Evolutionary conservation across 1,140 invertebrate species (phyloP), one percentile per base, ranked within the genome.

Genomic region (Trypoxylus dichotomus): DNA sequence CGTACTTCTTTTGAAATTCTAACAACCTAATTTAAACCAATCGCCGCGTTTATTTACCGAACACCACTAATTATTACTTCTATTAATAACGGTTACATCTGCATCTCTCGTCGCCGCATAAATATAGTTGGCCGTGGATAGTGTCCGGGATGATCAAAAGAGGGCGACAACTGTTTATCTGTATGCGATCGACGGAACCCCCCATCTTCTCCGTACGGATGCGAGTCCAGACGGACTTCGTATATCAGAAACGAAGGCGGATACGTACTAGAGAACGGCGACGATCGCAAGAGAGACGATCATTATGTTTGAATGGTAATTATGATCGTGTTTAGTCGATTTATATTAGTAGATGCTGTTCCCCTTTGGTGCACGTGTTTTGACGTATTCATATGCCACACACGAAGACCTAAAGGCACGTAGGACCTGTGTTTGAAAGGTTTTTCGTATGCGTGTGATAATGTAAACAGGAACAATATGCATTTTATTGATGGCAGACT

Each of bases 181-280:
- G 47, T 73, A 63, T 27, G 73, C 77, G 74, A 32, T 74, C 72
- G 42, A 47, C 74, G 24, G 74, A 27, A 68, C 72, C 41, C 47
- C 27, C 60, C 60, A 37, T 7, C n/a, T n/a, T n/a, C n/a, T n/a
- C n/a, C n/a, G n/a, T n/a, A n/a, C n/a, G n/a, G n/a, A n/a, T n/a
- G n/a, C 43, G 13, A 37, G 63, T 43, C 37, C 74, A 29, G 60
- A 54, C 47, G 47, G 47, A 37, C 32, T 54, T 5, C 7, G 19
- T 5, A n/a, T 54, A 54, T 13, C 15, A 54, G 19, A 6, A 54
- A n/a, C 5, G 15, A 54, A 54, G 19, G 15, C 10, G 15, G 15
- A 54, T 54, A 19, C 13, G n/a, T n/a, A 19, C 47, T 54, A 54
- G 6, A 24, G 21, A 25, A 68, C 5, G 24, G 60, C 60, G 11